Evolutionary conservation across 2,888 invertebrate genomes (phyloP).

Genomic region (Lucinisca nassula): DNA sequence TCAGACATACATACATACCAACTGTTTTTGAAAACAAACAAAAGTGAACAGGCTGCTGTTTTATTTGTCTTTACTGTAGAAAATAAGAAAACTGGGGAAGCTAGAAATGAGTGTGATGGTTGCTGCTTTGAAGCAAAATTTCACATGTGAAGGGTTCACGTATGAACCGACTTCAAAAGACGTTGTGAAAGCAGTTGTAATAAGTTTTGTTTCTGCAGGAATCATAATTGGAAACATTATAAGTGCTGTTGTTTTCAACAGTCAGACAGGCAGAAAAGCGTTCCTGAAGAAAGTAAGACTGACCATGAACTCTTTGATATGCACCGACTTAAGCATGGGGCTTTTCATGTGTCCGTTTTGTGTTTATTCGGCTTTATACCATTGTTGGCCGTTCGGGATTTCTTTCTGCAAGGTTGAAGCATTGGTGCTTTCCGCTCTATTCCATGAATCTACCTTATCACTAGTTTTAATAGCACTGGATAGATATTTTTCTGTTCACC

Average conservation of each 20-base stretch:
- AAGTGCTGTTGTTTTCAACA: slow-evolving; percentile 66
- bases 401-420: slow-evolving; percentile 69
- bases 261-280: slow-evolving; percentile 43
- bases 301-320: slow-evolving; percentile 70
- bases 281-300: slow-evolving; percentile 66
- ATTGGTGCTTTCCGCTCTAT: slow-evolving; percentile 64
- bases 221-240: slow-evolving; percentile 65
- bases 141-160: slow-evolving; percentile 50
- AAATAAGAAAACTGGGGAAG: background rate
- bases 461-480: slow-evolving; percentile 70
- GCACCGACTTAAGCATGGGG: slow-evolving; percentile 70
- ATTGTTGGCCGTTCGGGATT: slow-evolving; percentile 71
- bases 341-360: slow-evolving; percentile 65
- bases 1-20: too few species aligned
- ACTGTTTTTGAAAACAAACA: too few species aligned
- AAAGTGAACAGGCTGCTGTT: too few species aligned
- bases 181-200: slow-evolving; percentile 59
- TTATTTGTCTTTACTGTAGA: too few species aligned
- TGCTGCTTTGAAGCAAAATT: slow-evolving; percentile 41
- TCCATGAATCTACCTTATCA: slow-evolving; percentile 73
- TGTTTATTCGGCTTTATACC: slow-evolving; percentile 66
- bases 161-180: slow-evolving; percentile 51
- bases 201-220: slow-evolving; percentile 45
- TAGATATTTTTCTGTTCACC: slow-evolving; percentile 67
- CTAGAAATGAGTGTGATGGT: background rate